These are phyloP conservation scores for Lomographa bimaculata DNA, from an alignment of 2,888 invertebrate species.

Conservation along the genomic window DNA sequence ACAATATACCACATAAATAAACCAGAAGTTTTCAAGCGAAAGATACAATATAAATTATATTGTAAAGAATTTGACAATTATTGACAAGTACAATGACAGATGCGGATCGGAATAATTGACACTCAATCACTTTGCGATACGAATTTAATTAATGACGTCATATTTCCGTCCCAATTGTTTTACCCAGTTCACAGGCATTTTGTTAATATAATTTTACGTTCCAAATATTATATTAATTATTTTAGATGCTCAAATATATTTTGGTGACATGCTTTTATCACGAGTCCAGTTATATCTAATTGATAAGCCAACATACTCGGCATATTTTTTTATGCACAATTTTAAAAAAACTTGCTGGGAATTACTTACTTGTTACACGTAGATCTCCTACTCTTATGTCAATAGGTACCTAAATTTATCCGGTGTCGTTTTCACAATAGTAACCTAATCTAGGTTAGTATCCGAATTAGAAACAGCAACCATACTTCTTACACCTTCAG, in stretches of 20 bases:
- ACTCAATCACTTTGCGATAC: constrained; percentile 23
- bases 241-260: constrained; percentile 1
- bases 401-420: too few species aligned
- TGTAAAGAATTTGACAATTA: constrained; percentile 9
- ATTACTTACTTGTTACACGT: too few species aligned
- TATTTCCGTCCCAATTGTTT: constrained; percentile 8
- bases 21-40: too few species aligned
- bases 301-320: not conserved
- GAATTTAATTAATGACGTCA: constrained; percentile 21
- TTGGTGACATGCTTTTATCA: constrained; percentile 1
- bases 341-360: too few species aligned
- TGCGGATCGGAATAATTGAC: constrained; percentile 17
- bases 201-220: constrained; percentile 15
- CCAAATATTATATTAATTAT: constrained; percentile 1
- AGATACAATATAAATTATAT: too few species aligned
- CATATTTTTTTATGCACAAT: not conserved
- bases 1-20: too few species aligned
- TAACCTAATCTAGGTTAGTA: too few species aligned
- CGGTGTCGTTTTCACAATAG: too few species aligned
- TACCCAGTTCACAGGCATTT: constrained; percentile 1
- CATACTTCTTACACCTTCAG: too few species aligned
- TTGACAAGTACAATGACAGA: constrained; percentile 16
- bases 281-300: too few species aligned
- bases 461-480: too few species aligned
- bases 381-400: too few species aligned